These are phyloP conservation scores for Acanthis flammea DNA, from an alignment of 2,797 vertebrate species.

Conservation along the genomic window DNA sequence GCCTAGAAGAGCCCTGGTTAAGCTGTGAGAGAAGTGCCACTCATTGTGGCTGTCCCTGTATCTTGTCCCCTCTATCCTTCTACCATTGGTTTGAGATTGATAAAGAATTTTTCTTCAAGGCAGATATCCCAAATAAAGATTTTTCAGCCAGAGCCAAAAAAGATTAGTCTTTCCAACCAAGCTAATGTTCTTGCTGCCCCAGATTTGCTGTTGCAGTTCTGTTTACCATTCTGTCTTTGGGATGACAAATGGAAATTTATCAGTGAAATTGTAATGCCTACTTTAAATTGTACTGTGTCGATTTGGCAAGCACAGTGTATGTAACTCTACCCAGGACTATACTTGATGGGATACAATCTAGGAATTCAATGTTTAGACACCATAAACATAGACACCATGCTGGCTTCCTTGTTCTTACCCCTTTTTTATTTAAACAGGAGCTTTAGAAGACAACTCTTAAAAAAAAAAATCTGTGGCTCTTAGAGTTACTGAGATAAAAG, in stretches of 20 bases:
- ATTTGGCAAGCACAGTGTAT: not conserved
- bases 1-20: not conserved
- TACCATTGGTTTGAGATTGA: not conserved
- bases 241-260: not conserved
- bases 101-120: not conserved
- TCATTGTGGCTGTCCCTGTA: fast-evolving
- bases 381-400: not conserved
- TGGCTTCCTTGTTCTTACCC: not conserved
- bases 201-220: not conserved
- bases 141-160: not conserved
- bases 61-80: not conserved
- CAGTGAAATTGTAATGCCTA: not conserved
- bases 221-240: not conserved
- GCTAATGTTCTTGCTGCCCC: not conserved
- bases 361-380: not conserved
- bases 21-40: not conserved
- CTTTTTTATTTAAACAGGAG: not conserved
- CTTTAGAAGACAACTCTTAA: not conserved
- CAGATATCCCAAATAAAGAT: not conserved
- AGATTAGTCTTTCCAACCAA: not conserved
- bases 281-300: not conserved
- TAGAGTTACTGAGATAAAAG: not conserved
- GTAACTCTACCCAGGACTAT: not conserved
- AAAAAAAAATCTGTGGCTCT: not conserved
- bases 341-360: not conserved